Conservation (phyloP, 2,888 invertebrate genomes). For the Ypsolopha sequella region DNA sequence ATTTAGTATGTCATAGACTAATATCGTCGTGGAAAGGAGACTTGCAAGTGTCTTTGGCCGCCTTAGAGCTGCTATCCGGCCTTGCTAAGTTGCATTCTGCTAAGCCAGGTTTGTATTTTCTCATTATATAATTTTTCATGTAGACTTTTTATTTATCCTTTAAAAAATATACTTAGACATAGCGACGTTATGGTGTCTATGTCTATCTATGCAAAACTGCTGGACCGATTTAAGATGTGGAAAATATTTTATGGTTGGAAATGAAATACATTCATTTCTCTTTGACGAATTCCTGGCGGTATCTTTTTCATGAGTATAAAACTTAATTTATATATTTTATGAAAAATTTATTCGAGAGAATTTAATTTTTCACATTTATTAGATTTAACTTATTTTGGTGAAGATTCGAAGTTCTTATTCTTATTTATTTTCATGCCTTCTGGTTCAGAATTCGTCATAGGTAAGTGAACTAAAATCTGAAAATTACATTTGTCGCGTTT, state of each 20-base stretch:
- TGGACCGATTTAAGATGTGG: conserved; percentile 8
- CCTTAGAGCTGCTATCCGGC: conserved; percentile 91
- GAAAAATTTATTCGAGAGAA: neutral
- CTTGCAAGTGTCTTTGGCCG: conserved; percentile 92
- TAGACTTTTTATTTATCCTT: too few relatives aligned
- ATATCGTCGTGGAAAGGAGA: conserved; percentile 98
- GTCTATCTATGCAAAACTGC: too few relatives aligned
- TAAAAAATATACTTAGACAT: too few relatives aligned
- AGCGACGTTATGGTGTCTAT: too few relatives aligned
- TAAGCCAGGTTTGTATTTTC: conserved; percentile 85
- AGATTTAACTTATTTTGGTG: neutral
- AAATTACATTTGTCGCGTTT: neutral
- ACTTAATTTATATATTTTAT: too few relatives aligned
- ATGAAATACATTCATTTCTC: too few relatives aligned
- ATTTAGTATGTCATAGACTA: conserved; percentile 93
- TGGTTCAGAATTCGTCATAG: conserved; percentile 47
- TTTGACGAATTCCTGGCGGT: too few relatives aligned
- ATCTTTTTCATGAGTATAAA: too few relatives aligned
- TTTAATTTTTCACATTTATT: neutral
- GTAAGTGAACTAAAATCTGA: conserved; percentile 27
- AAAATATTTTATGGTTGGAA: too few relatives aligned
- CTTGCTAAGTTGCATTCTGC: conserved; percentile 90
- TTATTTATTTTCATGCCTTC: neutral
- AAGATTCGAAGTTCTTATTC: neutral
- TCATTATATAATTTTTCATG: too few relatives aligned